Conservation (phyloP, 2,888 invertebrate species). For the Euclidia mi region DNA sequence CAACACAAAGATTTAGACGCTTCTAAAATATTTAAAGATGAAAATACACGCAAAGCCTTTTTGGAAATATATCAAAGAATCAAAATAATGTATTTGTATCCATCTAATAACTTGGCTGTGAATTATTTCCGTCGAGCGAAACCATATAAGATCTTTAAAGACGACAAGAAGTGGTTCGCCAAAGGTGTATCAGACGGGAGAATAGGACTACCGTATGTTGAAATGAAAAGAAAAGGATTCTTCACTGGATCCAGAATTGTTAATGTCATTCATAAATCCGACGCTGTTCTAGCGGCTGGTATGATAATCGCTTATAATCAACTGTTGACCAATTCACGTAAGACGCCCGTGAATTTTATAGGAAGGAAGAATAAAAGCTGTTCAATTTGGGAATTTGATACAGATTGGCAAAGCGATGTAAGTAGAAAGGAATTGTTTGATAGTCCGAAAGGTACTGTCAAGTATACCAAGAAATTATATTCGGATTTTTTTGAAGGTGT, state of each 20-base stretch:
- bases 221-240: constrained; percentile 46
- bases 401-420: constrained; percentile 22
- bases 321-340: constrained; percentile 47
- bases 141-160: constrained; percentile 30
- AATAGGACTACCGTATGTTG: constrained; percentile 55
- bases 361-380: constrained; percentile 23
- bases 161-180: constrained; percentile 46
- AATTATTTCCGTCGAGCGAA: constrained; percentile 39
- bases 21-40: constrained; percentile 10
- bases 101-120: constrained; percentile 30
- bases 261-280: constrained; percentile 41
- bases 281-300: constrained; percentile 58
- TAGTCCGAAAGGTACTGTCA: constrained; percentile 9
- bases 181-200: constrained; percentile 48
- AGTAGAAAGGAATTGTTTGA: constrained; percentile 37
- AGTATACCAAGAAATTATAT: constrained; percentile 18
- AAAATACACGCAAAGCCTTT: constrained; percentile 25
- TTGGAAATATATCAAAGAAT: constrained; percentile 28
- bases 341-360: constrained; percentile 35
- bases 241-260: constrained; percentile 40
- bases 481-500: constrained; percentile 30
- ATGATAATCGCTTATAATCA: constrained; percentile 57
- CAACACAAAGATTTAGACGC: constrained; percentile 23
- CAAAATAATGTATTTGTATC: constrained; percentile 25
- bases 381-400: constrained; percentile 24